phyloP scores from a whole-genome alignment of 1,140 invertebrate genomes.

The Pachypsylla venusta region DNA sequence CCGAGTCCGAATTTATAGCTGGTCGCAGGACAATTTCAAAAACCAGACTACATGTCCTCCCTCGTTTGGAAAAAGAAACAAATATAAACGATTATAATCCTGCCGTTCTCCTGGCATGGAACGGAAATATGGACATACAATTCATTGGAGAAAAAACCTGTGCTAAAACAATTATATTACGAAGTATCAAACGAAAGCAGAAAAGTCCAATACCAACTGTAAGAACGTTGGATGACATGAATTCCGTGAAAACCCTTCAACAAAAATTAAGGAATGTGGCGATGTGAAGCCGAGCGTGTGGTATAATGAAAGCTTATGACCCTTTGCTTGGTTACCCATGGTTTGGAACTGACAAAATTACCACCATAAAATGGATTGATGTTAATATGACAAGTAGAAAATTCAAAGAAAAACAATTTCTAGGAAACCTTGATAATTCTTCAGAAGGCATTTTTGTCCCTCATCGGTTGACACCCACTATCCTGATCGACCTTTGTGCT shows the following conservation, averaged over 20 bases:
- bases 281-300: slow-evolving; percentile 21
- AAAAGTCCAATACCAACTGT: slow-evolving; percentile 20
- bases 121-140: slow-evolving; percentile 24
- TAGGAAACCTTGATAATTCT: slow-evolving; percentile 20
- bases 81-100: slow-evolving; percentile 21
- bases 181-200: slow-evolving; percentile 23
- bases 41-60: slow-evolving; percentile 26
- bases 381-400: slow-evolving; percentile 19
- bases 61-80: slow-evolving; percentile 21
- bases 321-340: slow-evolving; percentile 18
- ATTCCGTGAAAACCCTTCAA: slow-evolving; percentile 18
- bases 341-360: slow-evolving; percentile 21
- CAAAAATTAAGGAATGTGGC: slow-evolving; percentile 20
- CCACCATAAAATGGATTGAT: slow-evolving; percentile 24
- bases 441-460: slow-evolving; percentile 23
- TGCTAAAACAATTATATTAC: slow-evolving; percentile 16
- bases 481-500: slow-evolving; percentile 21
- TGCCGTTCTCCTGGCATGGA: slow-evolving; percentile 21
- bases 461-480: slow-evolving; percentile 23
- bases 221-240: slow-evolving; percentile 19
- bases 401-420: slow-evolving; percentile 19
- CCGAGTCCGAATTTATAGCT: slow-evolving; percentile 23
- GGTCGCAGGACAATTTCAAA: slow-evolving; percentile 22
- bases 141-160: slow-evolving; percentile 20
- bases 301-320: slow-evolving; percentile 22